Evolutionary conservation across 2,888 invertebrate species (phyloP).

Genomic region (Lasioglossum morio): DNA sequence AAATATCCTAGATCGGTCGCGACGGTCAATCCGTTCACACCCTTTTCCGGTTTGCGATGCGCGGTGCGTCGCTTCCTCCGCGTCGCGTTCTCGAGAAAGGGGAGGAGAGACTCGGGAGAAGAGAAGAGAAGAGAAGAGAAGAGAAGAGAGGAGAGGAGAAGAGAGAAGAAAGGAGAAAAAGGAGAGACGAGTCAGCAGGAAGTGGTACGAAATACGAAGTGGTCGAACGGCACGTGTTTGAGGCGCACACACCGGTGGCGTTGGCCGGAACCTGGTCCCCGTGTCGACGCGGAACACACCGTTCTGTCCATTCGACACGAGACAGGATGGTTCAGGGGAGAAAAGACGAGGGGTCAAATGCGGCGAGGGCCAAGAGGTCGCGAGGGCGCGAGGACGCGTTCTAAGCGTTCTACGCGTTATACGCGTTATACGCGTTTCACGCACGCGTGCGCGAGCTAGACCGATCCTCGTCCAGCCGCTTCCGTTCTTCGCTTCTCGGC

Average conservation of each 20-base stretch:
- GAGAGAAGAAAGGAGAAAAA: conserved; percentile 49
- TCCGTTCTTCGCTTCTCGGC: background rate
- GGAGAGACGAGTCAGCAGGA: conserved; percentile 54
- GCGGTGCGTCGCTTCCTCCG: conserved; percentile 76
- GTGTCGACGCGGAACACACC: background rate
- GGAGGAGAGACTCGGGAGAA: conserved; percentile 39
- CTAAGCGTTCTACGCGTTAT: too few relatives aligned
- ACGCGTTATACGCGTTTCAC: conserved; percentile 41
- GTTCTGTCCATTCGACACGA: conserved; percentile 41
- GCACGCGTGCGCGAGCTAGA: conserved; percentile 30
- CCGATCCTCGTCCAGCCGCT: background rate
- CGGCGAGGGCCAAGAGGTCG: conserved; percentile 52
- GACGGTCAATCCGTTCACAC: background rate
- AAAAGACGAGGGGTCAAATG: conserved; percentile 62
- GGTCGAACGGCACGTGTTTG: conserved; percentile 78
- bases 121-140: background rate
- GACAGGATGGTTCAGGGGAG: conserved; percentile 37
- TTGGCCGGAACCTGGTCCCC: conserved; percentile 59
- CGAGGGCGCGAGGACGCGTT: conserved; percentile 45
- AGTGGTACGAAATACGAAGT: conserved; percentile 67
- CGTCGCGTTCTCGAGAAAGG: conserved; percentile 41
- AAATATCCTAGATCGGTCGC: conserved; percentile 10
- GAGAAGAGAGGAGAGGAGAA: conserved; percentile 32
- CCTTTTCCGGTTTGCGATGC: conserved; percentile 71
- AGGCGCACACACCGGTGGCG: conserved; percentile 55